These are phyloP conservation scores for Archips xylosteana DNA, from an alignment of 2,888 invertebrate genomes.

Conservation along the genomic window DNA sequence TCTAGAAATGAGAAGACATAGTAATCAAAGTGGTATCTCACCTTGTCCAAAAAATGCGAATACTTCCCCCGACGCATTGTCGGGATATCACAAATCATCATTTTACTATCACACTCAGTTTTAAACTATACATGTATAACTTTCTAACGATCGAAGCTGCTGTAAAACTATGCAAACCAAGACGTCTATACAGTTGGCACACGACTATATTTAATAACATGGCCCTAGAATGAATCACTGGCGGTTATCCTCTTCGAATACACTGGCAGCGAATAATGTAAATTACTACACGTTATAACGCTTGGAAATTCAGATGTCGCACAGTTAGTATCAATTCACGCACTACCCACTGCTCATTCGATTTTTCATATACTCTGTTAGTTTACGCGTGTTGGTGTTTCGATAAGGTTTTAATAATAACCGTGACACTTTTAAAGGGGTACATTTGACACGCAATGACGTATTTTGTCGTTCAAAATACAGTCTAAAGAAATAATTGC, in stretches of 20 bases:
- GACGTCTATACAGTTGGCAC: slow-evolving; percentile 1
- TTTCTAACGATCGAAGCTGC: neutral
- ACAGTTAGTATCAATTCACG: neutral
- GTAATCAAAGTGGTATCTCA: slow-evolving; percentile 44
- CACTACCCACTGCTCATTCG: neutral
- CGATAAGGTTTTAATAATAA: slow-evolving; percentile 18
- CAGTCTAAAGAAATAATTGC: neutral
- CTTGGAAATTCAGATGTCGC: neutral
- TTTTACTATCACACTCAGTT: slow-evolving; percentile 1
- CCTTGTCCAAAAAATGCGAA: slow-evolving; percentile 66
- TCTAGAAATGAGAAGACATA: no score
- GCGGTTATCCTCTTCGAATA: slow-evolving; percentile 28
- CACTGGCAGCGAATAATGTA: neutral
- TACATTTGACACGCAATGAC: neutral
- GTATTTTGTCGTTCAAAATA: neutral
- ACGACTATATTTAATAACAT: slow-evolving; percentile 19
- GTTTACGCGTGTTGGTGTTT: neutral
- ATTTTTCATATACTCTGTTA: neutral
- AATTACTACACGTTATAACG: slow-evolving; percentile 1
- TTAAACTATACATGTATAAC: neutral
- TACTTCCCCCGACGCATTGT: slow-evolving; percentile 66
- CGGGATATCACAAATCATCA: slow-evolving; percentile 28
- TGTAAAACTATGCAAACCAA: neutral
- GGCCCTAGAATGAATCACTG: slow-evolving; percentile 8
- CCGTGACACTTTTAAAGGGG: neutral